Base-by-base conservation (phyloP, 2,888 invertebrate species). In the Morpho helenor region DNA sequence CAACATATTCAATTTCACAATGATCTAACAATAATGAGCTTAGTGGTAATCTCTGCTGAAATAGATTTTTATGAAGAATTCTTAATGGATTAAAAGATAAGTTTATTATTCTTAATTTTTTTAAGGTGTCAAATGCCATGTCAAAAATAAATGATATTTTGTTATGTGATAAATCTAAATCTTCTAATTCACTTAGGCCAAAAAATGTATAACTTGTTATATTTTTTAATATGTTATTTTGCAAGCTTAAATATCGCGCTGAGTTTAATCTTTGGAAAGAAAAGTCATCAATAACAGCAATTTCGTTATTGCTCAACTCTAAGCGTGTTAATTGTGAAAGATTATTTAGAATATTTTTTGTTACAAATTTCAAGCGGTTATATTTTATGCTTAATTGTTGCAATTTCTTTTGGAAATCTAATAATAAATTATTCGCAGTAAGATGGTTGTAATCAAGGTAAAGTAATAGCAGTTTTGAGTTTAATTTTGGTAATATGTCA, bases 351-450 rank as follows among this genome's bases (percentile, higher is more conserved):
- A 96, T 86, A 7, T 93, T 92, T 49, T 93, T 93, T 54, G 95
- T 94, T 49, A 97, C 87, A 67, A 94, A 92, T 59, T 93, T 93
- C 51, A 97, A 80, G 67, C 93, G 92, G 79, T 97, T 97, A 78
- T 95, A 94, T 58, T 95, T 95, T 62, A 97, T 86, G 93, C 95
- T 96, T 90, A 97, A 93, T 65, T 95, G 94, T 76, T 95, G 94
- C 16, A 97, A 93, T 72, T 94, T 95, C n/a, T 94, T 93, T 80
- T 97, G 96, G 22, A 94, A 94, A 23, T 93, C 91, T 57, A 97
- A 92, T 31, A 96, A 94, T 72, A 94, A 94, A 76, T 94, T 94
- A 76, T 95, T 95, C 31, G 94, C 92, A 16, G 93, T 92, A 64
- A 97, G 91, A 56, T 93, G 93, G 76, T 97, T 97, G 45, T 94